Evolutionary conservation across 2,888 invertebrate species (phyloP), one percentile per base, ranked within the genome.

Genomic region (Drepanosiphum platanoidis): DNA sequence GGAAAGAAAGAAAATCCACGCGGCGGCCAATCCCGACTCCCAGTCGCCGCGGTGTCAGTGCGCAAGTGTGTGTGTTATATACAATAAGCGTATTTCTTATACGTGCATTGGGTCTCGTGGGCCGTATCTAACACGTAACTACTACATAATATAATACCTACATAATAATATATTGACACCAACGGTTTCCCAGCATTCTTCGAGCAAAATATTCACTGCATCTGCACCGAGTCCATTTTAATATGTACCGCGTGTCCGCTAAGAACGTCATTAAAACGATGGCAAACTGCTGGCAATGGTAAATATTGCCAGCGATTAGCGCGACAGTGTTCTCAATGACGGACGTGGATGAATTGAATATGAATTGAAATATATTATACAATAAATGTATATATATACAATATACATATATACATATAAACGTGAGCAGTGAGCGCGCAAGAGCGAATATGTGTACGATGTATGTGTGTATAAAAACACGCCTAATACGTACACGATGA

Each of bases 191-290:
- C 77, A 61, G 77, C 77, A 61, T 77, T 61, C 61, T 27, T n/a
- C 77, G 36, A 27, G 58, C 52, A 52, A 75, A 75, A 58, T 34
- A 75, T 77, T 77, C 77, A 39, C 18, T 18, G 77, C 61, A 61
- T 77, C 79, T 46, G 79, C n/a, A 7, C 46, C 46, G 34, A 64
- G 64, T n/a, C 13, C 30, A 4, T 52, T 34, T 71, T 58, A 42
- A 32, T 82, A 82, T 72, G 81, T 61, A 39, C 72, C 71, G 58
- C 81, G 71, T 22, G 83, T 83, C 72, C 74, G 72, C 64, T 75
- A 74, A 74, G 83, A 83, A 75, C 74, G 66, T 83, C 83, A 83
- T 83, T 83, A 74, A 83, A 83, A 83, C 82, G 82, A 83, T 64
- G 74, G 82, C 82, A 74, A 83, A 82, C 82, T 46, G 79, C 79